Base-by-base conservation (phyloP, 2,797 vertebrate genomes). In the Crocidura indochinensis region DNA sequence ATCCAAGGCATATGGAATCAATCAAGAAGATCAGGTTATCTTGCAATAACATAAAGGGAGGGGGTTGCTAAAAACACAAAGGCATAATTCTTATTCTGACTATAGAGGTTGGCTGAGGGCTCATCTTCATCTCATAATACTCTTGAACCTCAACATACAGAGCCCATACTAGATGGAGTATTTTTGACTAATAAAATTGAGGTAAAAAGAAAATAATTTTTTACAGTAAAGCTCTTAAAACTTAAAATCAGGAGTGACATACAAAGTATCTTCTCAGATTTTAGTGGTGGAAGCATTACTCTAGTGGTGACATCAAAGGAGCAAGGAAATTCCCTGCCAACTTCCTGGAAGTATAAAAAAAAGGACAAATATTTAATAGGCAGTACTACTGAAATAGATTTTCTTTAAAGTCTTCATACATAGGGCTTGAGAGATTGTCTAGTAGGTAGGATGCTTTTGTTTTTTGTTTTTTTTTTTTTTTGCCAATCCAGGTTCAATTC, bases 11-110 rank as follows among this genome's bases (percentile, higher is more conserved):
- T 38, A 46, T 10, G 26, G 38, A 69, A n/a, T 86, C 46, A 73
- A 77, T 94, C 78, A 89, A 82, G 22, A 77, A 93, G 31, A 67
- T 26, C 44, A 80, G 8, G 68, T 46, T 65, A 51, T 53, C 84
- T 62, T 77, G 5, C 82, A 71, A 8, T 90, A 90, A 94, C 82
- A 91, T 91, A 93, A 90, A 27, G n/a, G n/a, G n/a, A n/a, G n/a
- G 90, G 75, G 62, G 14, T 65, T 51, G 4, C 10, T 71, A 62
- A 62, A 69, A 75, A 75, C 31, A 44, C 29, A 76, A 47, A 53
- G 9, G 6, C 69, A 10, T 83, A 46, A 83, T 89, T 89, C 76
- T 88, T 71, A 14, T 46, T 74, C 46, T 89, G 19, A 80, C 49
- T 84, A 46, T 2, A 17, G n/a, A 51, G 17, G 24, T 9, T 38